Evolutionary conservation across 2,888 invertebrate genomes (phyloP).

Genomic region (Bugulina stolonifera): DNA sequence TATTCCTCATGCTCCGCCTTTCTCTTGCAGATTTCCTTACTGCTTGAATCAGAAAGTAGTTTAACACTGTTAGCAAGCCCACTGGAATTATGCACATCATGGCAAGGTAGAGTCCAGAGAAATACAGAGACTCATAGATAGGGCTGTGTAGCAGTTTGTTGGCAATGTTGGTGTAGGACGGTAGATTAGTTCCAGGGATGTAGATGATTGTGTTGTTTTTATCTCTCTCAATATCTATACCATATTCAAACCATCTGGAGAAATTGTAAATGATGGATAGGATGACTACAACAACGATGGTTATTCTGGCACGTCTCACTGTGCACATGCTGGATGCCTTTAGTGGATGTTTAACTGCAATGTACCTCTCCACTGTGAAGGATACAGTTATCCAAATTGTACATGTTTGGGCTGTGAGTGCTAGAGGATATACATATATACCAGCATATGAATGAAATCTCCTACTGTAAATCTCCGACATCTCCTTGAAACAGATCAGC

Average conservation of each 20-base stretch:
- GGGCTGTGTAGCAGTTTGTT: slow-evolving; percentile 66
- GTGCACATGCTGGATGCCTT: slow-evolving; percentile 84
- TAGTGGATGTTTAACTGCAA: slow-evolving; percentile 71
- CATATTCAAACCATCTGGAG: slow-evolving; percentile 60
- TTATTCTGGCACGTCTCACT: slow-evolving; percentile 75
- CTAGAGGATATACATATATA: slow-evolving; percentile 61
- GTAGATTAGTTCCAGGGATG: background rate
- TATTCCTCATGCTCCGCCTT: slow-evolving; percentile 73
- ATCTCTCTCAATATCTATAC: slow-evolving; percentile 30
- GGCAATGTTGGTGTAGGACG: slow-evolving; percentile 51
- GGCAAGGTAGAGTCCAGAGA: slow-evolving; percentile 87
- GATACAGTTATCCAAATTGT: slow-evolving; percentile 77
- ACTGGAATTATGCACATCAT: slow-evolving; percentile 92
- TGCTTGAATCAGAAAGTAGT: slow-evolving; percentile 73
- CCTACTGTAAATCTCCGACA: slow-evolving; percentile 35
- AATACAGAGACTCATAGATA: slow-evolving; percentile 73
- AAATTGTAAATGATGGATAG: slow-evolving; percentile 80
- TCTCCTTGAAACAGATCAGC: slow-evolving; percentile 38
- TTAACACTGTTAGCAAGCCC: slow-evolving; percentile 76
- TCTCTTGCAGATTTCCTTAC: slow-evolving; percentile 83
- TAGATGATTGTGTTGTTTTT: background rate
- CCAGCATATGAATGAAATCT: slow-evolving; percentile 42
- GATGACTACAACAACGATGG: slow-evolving; percentile 73
- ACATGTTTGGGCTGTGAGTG: slow-evolving; percentile 81
- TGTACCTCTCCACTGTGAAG: slow-evolving; percentile 78